Base-by-base conservation (phyloP, 2,113 vertebrate species). In the Andinoacara biseriatus region DNA sequence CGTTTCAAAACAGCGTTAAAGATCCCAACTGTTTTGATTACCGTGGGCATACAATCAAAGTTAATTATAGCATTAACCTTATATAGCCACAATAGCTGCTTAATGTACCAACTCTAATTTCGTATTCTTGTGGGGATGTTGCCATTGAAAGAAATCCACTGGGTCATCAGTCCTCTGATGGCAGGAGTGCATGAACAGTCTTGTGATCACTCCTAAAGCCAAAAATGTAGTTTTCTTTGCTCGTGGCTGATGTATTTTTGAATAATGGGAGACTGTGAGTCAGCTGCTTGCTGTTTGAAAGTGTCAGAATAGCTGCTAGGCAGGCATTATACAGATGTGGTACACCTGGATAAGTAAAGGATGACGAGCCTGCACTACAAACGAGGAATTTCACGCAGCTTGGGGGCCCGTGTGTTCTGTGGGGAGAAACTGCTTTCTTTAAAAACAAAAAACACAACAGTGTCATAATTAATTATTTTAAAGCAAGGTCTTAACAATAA, bases 51-150 rank as follows among this genome's bases (percentile, higher is more conserved):
- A 26, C 43, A 69, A n/a, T 69, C 22, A 11, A 29, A 69, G 65
- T 49, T 49, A 69, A 29, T 69, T 49, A 72, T 31, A 33, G 26
- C 1, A 49, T 72, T 20, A 72, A 46, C 67, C 52, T 18, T 54
- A 1, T 72, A n/a, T 31, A 72, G 26, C 67, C 67, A 72, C 26
- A 72, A 10, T 72, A 72, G 46, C 65, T 69, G 65, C 65, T 69
- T 49, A 69, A 49, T 69, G 65, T 69, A 31, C 65, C 65, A 69
- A 24, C 65, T 54, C 67, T 72, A 72, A 72, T 52, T 72, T 46
- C 5, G 29, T 72, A 72, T 72, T 54, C 17, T 72, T 31, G 17
- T 29, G 31, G 10, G 67, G 67, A 72, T 26, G 31, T 52, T 69
- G 65, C 17, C 10, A 7, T 54, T 46, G 31, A 72, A 54, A 72